These are phyloP conservation scores for Penaeus vannamei DNA, from an alignment of 1,140 invertebrate genomes.

Conservation along the genomic window DNA sequence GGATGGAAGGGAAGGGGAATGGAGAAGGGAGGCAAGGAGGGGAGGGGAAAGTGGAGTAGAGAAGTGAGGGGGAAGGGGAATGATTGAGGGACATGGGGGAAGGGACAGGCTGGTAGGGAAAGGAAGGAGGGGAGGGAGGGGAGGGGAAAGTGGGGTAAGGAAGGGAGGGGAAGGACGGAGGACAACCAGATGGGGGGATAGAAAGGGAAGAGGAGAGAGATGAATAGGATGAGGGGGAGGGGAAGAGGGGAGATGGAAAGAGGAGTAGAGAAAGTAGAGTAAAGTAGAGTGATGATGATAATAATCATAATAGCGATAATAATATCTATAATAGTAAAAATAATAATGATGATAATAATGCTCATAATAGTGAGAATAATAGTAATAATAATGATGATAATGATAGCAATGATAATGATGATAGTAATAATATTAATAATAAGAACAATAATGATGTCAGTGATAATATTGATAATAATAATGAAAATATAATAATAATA, in stretches of 20 bases:
- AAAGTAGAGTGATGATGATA: not conserved
- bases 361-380: not conserved
- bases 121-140: not conserved
- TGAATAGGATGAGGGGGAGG: not conserved
- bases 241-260: not conserved
- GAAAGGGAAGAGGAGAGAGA: not conserved
- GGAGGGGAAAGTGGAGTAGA: not conserved
- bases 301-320: not conserved
- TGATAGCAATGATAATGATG: not conserved
- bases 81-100: not conserved
- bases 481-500: conserved; percentile 7
- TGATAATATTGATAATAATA: not conserved
- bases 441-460: not conserved
- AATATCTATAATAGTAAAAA: not conserved
- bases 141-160: not conserved
- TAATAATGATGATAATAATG: not conserved
- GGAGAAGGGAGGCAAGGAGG: not conserved
- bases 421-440: not conserved
- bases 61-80: not conserved
- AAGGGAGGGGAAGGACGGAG: not conserved
- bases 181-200: not conserved
- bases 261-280: not conserved
- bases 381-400: not conserved
- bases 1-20: not conserved
- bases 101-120: not conserved